Evolutionary conservation across 1,140 invertebrate species (phyloP), one percentile per base, ranked within the genome.

Genomic region (Batillaria attramentaria): DNA sequence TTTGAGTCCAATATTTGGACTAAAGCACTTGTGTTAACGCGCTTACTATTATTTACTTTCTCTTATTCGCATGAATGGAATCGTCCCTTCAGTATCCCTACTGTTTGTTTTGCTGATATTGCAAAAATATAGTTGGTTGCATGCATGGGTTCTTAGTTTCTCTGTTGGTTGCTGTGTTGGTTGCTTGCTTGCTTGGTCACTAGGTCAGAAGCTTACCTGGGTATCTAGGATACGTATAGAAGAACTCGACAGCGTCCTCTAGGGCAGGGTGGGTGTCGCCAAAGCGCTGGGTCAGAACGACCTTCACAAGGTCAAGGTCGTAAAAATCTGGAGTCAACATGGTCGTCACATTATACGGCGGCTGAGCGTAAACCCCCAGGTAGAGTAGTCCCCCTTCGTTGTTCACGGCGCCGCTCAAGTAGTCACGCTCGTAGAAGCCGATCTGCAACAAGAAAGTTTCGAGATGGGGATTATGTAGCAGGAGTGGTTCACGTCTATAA

Each of bases 291-390:
- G 28, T 33, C 37, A 33, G 28, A 28, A 68, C 20, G 4, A 35
- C 16, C 28, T 28, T 28, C n/a, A 68, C 65, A 24, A 68, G 65
- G 65, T 68, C 65, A 68, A 68, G 31, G 65, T 68, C 65, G 37
- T 35, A 68, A 24, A 68, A 33, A 37, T 35, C 65, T 16, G n/a
- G 65, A 35, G n/a, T 0, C 10, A 13, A 0, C n/a, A 62, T 1
- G 33, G 24, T 8, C 57, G 57, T 28, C 1, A 62, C 24, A 8
- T 35, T 39, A 37, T 3, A 8, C 65, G 16, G 62, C 33, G 31
- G 2, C 62, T 28, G 2, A 66, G 1, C 16, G 33, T 16, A 13
- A 66, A 2, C 33, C 13, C 2, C n/a, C 1, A n/a, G 0, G 1
- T 18, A 3, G 31, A 73, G 16, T 6, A 31, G 31, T 5, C 43